Evolutionary conservation across 2,888 invertebrate species (phyloP), one percentile per base, ranked within the genome.

Genomic region (Leistus spinibarbis): DNA sequence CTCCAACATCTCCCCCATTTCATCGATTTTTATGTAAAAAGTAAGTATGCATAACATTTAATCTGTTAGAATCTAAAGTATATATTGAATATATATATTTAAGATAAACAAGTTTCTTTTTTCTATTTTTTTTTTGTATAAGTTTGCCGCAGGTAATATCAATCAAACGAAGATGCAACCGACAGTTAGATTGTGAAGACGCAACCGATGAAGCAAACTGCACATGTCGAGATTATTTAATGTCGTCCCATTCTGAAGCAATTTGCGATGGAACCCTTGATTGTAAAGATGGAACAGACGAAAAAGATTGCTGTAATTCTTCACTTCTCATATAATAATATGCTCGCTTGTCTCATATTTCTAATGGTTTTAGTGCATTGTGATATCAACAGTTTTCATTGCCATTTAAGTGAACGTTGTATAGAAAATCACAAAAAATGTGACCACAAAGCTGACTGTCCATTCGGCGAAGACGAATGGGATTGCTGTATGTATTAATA

Each of bases 141-240:
- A 94, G 93, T 76, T 89, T 94, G 79, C 82, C 87, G 0, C 94
- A 95, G 85, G 86, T 85, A 7, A 89, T 95, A 74, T 86, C 91
- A 0, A 84, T 87, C 22, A 79, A 82, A 1, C 87, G 89, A 78
- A 88, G 90, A 24, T 95, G 95, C 82, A 89, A 95, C 81, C 89
- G 88, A 60, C 86, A 88, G 76, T 84, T 90, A 17, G 93, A 95
- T 81, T 95, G 95, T 83, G 93, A 95, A 85, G 95, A 95, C 85
- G 93, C 92, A 3, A 92, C 92, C 0, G 95, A 95, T 83, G 95
- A 95, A 85, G 82, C 88, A 3, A 86, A 88, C 76, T 95, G 95
- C 82, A 88, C 88, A 0, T 95, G 95, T 81, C 87, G 86, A n/a
- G 93, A 94, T 81, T 91, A 90, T 80, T 84, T 95, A 60, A 83